Conservation (phyloP, 1,140 invertebrate species). For the Anastrepha ludens region DNA sequence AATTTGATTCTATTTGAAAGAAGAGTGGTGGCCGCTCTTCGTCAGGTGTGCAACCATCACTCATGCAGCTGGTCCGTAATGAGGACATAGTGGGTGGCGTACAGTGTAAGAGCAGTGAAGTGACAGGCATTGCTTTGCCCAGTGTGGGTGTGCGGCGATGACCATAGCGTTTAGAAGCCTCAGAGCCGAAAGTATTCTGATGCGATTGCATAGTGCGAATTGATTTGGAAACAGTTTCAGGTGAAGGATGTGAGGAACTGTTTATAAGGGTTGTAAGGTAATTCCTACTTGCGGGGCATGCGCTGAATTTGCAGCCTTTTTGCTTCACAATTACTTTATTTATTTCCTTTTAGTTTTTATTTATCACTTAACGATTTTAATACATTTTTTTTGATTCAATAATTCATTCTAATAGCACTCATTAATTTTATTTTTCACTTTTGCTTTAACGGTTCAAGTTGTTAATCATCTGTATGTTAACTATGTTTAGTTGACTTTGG, state of each 20-base stretch:
- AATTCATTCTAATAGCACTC: background rate
- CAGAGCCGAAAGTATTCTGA: slow-evolving; percentile 51
- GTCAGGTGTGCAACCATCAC: slow-evolving; percentile 55
- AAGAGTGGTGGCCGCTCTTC: slow-evolving; percentile 65
- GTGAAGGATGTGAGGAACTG: background rate
- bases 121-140: slow-evolving; percentile 72
- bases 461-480: background rate
- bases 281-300: background rate
- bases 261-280: background rate
- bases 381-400: background rate
- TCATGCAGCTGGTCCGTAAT: slow-evolving; percentile 49
- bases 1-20: slow-evolving; percentile 59
- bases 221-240: background rate
- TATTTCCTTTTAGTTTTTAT: slow-evolving; percentile 21
- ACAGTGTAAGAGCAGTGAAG: slow-evolving; percentile 66
- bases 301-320: background rate
- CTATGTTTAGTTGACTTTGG: background rate
- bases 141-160: slow-evolving; percentile 68
- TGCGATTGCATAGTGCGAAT: slow-evolving; percentile 56
- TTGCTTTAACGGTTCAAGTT: slow-evolving; percentile 25
- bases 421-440: slow-evolving; percentile 49
- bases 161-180: slow-evolving; percentile 60
- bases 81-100: slow-evolving; percentile 53
- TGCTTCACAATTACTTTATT: background rate
- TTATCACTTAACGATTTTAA: background rate